Percentiles rank a stretch among this genome's conserved stretches.
Evolutionary conservation across 2,113 vertebrate species (phyloP).

Genomic region (Odocoileus virginianus): DNA sequence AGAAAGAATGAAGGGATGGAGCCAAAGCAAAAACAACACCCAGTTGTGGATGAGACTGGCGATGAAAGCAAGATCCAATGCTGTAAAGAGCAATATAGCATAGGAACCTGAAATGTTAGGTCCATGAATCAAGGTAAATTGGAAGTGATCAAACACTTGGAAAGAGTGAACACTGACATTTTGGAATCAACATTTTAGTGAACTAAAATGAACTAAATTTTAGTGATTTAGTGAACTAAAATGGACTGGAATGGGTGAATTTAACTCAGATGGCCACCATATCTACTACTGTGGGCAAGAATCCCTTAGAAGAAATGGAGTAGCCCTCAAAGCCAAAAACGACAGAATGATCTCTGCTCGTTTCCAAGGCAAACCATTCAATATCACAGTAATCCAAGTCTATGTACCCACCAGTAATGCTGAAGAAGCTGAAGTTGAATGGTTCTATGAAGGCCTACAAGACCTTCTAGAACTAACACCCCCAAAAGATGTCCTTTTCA

Average conservation of each 20-base stretch:
- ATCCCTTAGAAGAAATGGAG: background rate
- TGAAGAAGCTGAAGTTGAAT: background rate
- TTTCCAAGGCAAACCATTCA: background rate
- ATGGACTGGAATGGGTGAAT: background rate
- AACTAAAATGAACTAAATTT: background rate
- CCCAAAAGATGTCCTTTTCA: background rate
- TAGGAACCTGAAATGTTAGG: background rate
- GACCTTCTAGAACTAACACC: background rate
- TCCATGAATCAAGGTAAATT: background rate
- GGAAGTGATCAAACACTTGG: background rate
- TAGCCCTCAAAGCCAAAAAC: background rate
- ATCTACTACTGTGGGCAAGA: background rate
- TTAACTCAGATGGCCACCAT: background rate
- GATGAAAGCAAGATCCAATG: background rate
- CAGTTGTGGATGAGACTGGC: background rate
- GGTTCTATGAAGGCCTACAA: background rate
- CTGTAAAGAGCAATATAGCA: background rate
- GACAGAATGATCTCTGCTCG: background rate
- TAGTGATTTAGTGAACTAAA: background rate
- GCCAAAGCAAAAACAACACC: background rate
- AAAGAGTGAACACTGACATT: background rate
- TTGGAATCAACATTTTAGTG: background rate
- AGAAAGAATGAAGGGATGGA: background rate
- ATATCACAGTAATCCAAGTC: background rate
- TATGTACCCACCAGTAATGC: background rate